phyloP scores from a whole-genome alignment of 2,888 invertebrate species.

The Melipona beecheii region DNA sequence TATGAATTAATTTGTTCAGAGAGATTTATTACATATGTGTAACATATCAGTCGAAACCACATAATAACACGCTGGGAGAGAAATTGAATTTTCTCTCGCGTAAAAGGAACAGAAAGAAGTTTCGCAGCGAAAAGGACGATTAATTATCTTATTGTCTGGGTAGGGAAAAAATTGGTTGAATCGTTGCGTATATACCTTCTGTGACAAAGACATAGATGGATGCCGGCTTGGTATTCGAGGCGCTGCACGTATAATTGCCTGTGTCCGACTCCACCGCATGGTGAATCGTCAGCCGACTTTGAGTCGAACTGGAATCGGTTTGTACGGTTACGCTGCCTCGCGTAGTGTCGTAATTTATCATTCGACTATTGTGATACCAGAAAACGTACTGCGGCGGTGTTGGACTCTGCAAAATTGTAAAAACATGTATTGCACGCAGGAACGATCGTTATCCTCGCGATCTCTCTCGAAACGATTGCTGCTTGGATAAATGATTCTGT shows the following conservation, averaged over 20 bases:
- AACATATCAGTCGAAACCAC: neutral
- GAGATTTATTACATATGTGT: neutral
- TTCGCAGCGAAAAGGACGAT: neutral
- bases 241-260: constrained; percentile 96
- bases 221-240: constrained; percentile 95
- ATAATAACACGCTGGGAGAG: neutral
- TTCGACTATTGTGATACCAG: constrained; percentile 97
- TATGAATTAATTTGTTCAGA: neutral
- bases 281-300: constrained; percentile 93
- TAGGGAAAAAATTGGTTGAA: neutral
- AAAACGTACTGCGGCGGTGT: constrained; percentile 97
- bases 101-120: neutral
- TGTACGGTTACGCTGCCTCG: constrained; percentile 92
- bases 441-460: neutral
- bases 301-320: constrained; percentile 94
- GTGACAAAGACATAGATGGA: constrained; percentile 96
- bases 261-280: constrained; percentile 93
- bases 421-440: neutral
- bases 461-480: no score
- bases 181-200: constrained; percentile 87
- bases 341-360: constrained; percentile 96
- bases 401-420: constrained; percentile 89
- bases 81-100: neutral
- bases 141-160: neutral
- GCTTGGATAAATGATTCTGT: no score